Percentiles rank a stretch among this genome's conserved stretches.
phyloP scores from a whole-genome alignment of 2,888 invertebrate species.

The Rhamnusium bicolor region DNA sequence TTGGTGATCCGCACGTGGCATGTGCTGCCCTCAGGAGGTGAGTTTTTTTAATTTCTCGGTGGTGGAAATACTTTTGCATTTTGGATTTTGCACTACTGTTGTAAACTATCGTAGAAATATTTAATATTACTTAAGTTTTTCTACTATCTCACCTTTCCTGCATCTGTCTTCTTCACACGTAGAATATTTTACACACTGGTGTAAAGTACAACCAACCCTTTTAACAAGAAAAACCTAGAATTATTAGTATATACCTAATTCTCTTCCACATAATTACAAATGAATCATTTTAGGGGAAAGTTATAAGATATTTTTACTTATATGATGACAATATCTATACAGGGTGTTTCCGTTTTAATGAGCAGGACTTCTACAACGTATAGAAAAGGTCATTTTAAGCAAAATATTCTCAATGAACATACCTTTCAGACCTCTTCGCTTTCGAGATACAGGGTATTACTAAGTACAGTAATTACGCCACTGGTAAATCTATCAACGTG shows the following conservation, averaged over 20 bases:
- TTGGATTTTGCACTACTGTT: conserved; percentile 38
- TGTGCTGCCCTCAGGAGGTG: conserved; percentile 70
- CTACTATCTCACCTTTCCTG: conserved; percentile 21
- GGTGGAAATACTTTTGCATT: conserved; percentile 58
- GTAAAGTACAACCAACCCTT: no score
- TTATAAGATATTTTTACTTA: no score
- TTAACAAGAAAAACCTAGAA: no score
- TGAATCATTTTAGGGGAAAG: neutral
- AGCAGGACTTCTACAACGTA: no score
- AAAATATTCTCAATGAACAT: no score
- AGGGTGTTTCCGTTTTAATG: no score
- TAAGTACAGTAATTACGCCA: no score
- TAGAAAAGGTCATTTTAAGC: no score
- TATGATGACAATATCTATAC: no score
- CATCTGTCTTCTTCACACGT: conserved; percentile 1
- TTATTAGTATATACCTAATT: neutral
- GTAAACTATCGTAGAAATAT: conserved; percentile 33
- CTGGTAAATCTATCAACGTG: no score
- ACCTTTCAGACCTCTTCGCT: no score
- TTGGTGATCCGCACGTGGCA: conserved; percentile 68
- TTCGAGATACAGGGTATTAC: no score
- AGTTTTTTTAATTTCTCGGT: conserved; percentile 66
- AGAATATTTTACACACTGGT: neutral
- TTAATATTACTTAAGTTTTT: conserved; percentile 33
- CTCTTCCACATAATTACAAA: neutral